These are phyloP conservation scores for Pseudochirops cupreus DNA, from an alignment of 2,797 vertebrate species.

Conservation along the genomic window DNA sequence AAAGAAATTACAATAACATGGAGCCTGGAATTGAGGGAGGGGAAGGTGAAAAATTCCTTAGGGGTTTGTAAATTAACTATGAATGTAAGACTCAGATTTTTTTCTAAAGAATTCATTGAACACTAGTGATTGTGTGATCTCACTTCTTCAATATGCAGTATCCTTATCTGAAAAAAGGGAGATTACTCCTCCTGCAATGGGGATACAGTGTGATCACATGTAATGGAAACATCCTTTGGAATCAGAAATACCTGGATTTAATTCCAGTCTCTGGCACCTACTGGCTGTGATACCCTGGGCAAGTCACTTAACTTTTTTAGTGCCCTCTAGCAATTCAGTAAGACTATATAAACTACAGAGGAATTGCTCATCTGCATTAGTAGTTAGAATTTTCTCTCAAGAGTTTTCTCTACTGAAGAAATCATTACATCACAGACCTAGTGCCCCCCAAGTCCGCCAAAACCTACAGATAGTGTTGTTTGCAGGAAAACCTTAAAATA, in stretches of 20 bases:
- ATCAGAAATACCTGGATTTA: neutral
- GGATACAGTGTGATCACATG: neutral
- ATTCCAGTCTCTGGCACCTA: neutral
- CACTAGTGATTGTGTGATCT: neutral
- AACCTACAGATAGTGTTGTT: neutral
- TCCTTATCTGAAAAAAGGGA: neutral
- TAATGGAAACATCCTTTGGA: neutral
- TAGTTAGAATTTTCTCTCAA: neutral
- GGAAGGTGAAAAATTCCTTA: neutral
- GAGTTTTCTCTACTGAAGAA: neutral
- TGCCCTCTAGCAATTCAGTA: neutral
- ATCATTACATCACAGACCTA: neutral
- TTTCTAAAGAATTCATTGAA: neutral
- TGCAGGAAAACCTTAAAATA: neutral
- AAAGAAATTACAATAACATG: neutral
- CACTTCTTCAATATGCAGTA: neutral
- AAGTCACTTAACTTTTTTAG: neutral
- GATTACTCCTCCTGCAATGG: neutral
- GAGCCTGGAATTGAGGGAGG: neutral
- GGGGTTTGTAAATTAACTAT: neutral
- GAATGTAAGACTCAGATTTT: neutral
- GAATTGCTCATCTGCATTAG: neutral
- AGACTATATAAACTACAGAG: neutral
- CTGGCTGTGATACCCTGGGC: neutral
- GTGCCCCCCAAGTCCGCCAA: neutral